Base-by-base conservation (phyloP, 1,140 invertebrate genomes). In the Aphaenogaster rudis region DNA sequence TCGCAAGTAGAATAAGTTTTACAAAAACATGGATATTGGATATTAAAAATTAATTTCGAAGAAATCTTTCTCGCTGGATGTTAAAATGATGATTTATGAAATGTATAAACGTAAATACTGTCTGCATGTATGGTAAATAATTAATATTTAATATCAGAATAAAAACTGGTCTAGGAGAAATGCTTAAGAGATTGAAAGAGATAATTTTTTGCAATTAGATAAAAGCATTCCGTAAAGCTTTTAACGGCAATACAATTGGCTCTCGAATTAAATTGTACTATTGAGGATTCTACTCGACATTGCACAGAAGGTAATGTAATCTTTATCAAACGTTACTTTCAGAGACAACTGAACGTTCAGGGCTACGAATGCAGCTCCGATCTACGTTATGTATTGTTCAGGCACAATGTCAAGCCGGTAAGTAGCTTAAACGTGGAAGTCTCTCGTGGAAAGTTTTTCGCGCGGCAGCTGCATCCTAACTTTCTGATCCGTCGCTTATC, bases 401-500 rank as follows among this genome's bases (percentile, higher is more conserved):
- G 97, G 95, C 97, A 98, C 96, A 98, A 98, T 96, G 97, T 98
- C 95, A 98, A 98, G 95, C 96, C 97, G 96, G 98, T 98, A 96
- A 96, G 96, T 96, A 93, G 91, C 42, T 48, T 48, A 21, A 72
- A 39, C 39, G 39, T 13, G 8, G n/a, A 42, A 84, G 66, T 61
- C 15, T 66, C 61, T 72, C 9, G 48, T 15, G 52, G 1, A 64
- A 71, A 39, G 61, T 78, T 79, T 63, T 36, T 39, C n/a, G 57
- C 7, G 28, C 61, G 39, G 76, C 72, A 86, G 61, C 82, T 79
- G 59, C 74, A 54, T 79, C 48, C 59, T 42, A 86, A 86, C 82
- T 86, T 67, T 66, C 74, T 66, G 82, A 81, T 80, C 77, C 59
- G 64, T 71, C 63, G 85, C 45, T 86, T 86, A 86, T 61, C 79